These are phyloP conservation scores for Loris lydekkerianus DNA, from an alignment of 2,797 vertebrate species.

Conservation along the genomic window DNA sequence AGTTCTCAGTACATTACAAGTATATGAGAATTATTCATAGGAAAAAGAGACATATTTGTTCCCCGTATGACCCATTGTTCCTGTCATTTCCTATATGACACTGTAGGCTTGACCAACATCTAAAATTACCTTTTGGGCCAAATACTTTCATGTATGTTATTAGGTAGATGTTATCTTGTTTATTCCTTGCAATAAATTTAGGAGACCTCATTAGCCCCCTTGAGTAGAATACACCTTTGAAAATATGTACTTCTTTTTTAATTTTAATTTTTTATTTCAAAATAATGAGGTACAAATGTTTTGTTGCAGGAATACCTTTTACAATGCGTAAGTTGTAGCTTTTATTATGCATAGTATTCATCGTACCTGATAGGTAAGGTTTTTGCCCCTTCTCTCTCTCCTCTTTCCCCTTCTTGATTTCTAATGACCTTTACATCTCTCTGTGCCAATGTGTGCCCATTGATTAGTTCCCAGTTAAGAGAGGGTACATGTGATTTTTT, in stretches of 20 bases:
- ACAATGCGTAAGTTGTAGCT: neutral
- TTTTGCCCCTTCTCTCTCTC: neutral
- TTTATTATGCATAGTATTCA: neutral
- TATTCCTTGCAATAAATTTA: neutral
- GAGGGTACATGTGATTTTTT: neutral
- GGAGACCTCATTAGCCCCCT: neutral
- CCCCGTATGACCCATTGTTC: neutral
- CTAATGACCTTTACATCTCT: neutral
- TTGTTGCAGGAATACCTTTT: neutral
- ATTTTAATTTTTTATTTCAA: neutral
- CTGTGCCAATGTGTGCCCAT: neutral
- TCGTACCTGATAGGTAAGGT: neutral
- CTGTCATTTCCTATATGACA: neutral
- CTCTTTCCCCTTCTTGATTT: neutral
- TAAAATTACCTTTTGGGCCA: neutral
- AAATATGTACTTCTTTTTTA: neutral
- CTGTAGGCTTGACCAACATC: neutral
- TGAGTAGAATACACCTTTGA: neutral
- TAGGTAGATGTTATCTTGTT: neutral
- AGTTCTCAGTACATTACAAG: neutral
- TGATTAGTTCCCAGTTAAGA: neutral
- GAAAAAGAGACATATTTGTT: neutral
- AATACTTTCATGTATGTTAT: neutral
- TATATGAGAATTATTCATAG: neutral
- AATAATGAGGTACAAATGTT: neutral